Evolutionary conservation across 2,888 invertebrate genomes (phyloP).

Genomic region (Eupelmus urozonus): DNA sequence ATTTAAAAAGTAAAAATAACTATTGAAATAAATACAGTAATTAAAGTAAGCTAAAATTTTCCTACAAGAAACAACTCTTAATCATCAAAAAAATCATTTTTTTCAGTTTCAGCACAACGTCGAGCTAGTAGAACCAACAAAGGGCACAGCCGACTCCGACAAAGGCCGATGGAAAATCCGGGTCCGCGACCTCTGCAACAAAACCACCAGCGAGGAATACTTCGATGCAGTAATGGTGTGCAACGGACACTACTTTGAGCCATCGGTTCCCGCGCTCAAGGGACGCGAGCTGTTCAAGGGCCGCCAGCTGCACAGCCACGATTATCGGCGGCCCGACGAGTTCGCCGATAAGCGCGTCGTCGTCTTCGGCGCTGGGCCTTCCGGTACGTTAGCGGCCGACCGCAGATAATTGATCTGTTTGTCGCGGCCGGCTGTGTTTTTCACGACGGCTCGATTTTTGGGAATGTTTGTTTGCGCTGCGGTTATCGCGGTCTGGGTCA

Average conservation of each 20-base stretch:
- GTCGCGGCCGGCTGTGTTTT: too few relatives aligned
- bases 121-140: slow-evolving; percentile 67
- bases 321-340: slow-evolving; percentile 73
- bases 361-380: slow-evolving; percentile 76
- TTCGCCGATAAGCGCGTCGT: slow-evolving; percentile 72
- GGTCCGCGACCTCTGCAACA: slow-evolving; percentile 69
- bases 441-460: too few relatives aligned
- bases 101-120: slow-evolving; percentile 72
- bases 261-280: slow-evolving; percentile 76
- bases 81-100: too few relatives aligned
- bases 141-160: background rate
- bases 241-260: slow-evolving; percentile 79
- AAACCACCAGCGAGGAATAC: slow-evolving; percentile 65
- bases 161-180: slow-evolving; percentile 71
- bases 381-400: slow-evolving; percentile 65
- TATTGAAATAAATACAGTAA: too few relatives aligned
- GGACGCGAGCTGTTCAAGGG: slow-evolving; percentile 76
- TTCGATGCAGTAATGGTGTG: slow-evolving; percentile 77
- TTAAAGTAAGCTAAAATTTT: too few relatives aligned
- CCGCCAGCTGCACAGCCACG: slow-evolving; percentile 75
- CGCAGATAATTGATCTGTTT: too few relatives aligned
- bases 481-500: too few relatives aligned
- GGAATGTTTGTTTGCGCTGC: too few relatives aligned
- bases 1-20: too few relatives aligned
- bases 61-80: too few relatives aligned